Percentiles rank a stretch among this genome's conserved stretches.
phyloP scores from a whole-genome alignment of 2,113 vertebrate species.

The Nasalis larvatus region DNA sequence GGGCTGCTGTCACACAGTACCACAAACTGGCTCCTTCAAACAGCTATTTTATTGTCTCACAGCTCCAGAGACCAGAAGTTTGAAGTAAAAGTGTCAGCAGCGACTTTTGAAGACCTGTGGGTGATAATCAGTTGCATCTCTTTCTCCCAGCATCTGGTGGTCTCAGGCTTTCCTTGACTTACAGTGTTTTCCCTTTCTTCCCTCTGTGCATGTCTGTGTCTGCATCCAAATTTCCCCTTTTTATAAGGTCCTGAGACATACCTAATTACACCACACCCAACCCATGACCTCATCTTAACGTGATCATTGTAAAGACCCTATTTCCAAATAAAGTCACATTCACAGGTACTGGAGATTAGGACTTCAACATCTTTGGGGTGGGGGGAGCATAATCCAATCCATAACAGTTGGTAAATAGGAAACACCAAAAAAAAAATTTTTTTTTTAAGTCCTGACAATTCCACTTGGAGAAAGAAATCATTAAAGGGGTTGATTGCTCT shows the following conservation, averaged over 20 bases:
- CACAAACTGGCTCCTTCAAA: neutral
- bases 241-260: neutral
- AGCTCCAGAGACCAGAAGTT: neutral
- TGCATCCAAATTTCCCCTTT: neutral
- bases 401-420: neutral
- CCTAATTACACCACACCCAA: neutral
- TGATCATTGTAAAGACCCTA: neutral
- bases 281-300: neutral
- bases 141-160: neutral
- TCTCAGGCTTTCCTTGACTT: neutral
- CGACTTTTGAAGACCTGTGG: neutral
- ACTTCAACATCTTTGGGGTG: neutral
- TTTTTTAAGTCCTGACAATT: neutral
- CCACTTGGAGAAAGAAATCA: slow-evolving; percentile 19
- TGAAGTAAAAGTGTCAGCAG: neutral
- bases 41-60: neutral
- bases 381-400: neutral
- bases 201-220: neutral
- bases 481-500: slow-evolving; percentile 47
- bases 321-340: neutral
- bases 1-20: neutral
- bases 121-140: fast-evolving
- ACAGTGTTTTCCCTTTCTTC: fast-evolving
- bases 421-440: neutral
- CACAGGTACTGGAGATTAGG: neutral